phyloP scores from a whole-genome alignment of 2,113 vertebrate species.

The Gadus macrocephalus region DNA sequence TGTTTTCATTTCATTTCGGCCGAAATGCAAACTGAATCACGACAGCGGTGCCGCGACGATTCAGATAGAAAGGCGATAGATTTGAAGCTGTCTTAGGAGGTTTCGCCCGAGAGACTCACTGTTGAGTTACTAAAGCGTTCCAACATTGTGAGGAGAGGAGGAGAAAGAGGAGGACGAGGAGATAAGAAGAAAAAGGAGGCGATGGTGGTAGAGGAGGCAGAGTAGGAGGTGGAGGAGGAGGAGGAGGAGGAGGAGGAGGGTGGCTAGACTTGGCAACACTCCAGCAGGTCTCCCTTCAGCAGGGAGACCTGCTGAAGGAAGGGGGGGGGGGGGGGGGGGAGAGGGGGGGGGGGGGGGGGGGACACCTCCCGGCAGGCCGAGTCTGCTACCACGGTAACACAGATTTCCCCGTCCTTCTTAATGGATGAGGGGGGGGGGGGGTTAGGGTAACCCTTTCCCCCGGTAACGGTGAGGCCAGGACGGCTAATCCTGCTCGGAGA shows the following conservation, averaged over 20 bases:
- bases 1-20: no score
- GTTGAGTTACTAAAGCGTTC: no score
- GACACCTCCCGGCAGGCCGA: slow-evolving; percentile 16
- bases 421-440: slow-evolving; percentile 66
- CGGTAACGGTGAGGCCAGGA: slow-evolving; percentile 36
- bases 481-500: slow-evolving; percentile 54
- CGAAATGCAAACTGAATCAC: no score
- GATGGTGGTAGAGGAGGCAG: no score
- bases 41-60: no score
- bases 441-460: slow-evolving; percentile 40
- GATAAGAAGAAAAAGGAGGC: no score
- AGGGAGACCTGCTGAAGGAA: slow-evolving; percentile 8
- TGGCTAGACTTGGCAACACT: slow-evolving; percentile 2
- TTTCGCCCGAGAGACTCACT: no score
- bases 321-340: not conserved
- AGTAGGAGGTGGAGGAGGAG: not conserved
- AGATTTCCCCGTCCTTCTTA: slow-evolving; percentile 13
- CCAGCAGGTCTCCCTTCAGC: slow-evolving; percentile 63
- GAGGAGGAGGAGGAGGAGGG: not conserved
- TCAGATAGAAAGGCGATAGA: no score
- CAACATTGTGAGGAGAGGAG: no score
- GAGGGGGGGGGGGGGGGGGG: not conserved
- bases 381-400: slow-evolving; percentile 55
- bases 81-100: no score
- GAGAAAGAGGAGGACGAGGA: no score